Evolutionary conservation across 2,888 invertebrate genomes (phyloP).

Genomic region (Stenurella melanura): DNA sequence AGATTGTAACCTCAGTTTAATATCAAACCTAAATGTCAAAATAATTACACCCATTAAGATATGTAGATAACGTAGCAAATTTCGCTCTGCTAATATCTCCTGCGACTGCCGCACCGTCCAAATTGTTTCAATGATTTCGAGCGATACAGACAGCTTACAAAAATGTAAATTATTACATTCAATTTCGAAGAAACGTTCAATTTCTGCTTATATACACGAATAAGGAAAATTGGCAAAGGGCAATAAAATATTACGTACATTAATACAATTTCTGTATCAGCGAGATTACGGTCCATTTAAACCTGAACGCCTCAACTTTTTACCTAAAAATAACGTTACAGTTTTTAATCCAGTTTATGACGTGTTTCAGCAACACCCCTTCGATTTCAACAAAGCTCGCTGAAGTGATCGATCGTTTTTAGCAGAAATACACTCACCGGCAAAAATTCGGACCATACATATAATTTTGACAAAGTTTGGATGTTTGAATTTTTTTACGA

Average conservation of each 20-base stretch:
- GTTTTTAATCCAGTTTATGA: slow-evolving; percentile 1
- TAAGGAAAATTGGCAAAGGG: not conserved
- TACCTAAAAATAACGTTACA: not conserved
- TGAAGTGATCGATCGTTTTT: not conserved
- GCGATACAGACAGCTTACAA: not conserved
- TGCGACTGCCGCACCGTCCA: not conserved
- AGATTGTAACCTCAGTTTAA: no score
- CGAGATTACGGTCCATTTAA: not conserved
- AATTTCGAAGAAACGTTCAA: not conserved
- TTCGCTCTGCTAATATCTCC: not conserved
- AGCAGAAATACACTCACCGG: no score
- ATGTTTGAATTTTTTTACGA: no score
- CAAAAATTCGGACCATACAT: no score
- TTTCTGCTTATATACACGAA: not conserved
- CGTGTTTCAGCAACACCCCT: not conserved
- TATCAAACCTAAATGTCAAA: not conserved
- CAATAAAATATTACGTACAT: not conserved
- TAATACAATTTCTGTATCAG: not conserved
- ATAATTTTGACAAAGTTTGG: no score
- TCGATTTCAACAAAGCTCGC: not conserved
- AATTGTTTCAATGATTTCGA: not conserved
- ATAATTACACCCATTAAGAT: not conserved
- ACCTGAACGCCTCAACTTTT: not conserved
- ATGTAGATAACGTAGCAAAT: not conserved
- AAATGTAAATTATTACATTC: not conserved